Base-by-base conservation (phyloP, 2,113 vertebrate genomes). In the Centropus bengalensis region DNA sequence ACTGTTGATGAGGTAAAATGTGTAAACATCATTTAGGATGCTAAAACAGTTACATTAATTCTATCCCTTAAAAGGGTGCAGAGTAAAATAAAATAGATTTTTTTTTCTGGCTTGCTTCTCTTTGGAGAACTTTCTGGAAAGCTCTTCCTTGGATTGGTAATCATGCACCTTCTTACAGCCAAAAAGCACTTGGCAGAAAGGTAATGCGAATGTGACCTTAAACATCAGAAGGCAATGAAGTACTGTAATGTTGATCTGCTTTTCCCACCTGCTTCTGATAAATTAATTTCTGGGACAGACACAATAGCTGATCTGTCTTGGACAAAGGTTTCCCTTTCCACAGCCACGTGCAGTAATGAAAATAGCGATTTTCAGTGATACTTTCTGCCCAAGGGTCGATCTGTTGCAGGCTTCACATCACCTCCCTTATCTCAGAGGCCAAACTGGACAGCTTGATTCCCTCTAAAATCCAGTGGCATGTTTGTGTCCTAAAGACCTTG, bases 391-490 rank as follows among this genome's bases (percentile, higher is more conserved):
- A 45, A 68, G 54, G 85, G 20, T 2, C 66, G 42, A 54, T 62
- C 63, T 74, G 13, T 38, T 54, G 55, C 3, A 4, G 33, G 30
- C 22, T 70, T 69, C 51, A 33, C 45, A 38, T 69, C n/a, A 18
- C n/a, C 40, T 73, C 5, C 0, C 32, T 40, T 6, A 15, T n/a
- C 76, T 59, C 44, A 0, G 0, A 80, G 30, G 36, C n/a, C 54
- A 51, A 63, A 66, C n/a, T 9, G 47, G 36, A 19, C 68, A 54
- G 42, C 67, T 59, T 23, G 26, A 10, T 78, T 93, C 22, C 27
- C 44, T 79, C 30, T 16, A 30, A 75, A 49, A 69, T 24, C n/a
- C 18, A 76, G 47, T 6, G 8, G 19, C 9, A 12, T 20, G 26
- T 80, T 87, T 36, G 10, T 70, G 16, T 86, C 64, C 76, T 62